These are phyloP conservation scores for Adelosebastes latens DNA, from an alignment of 2,797 vertebrate species.

Conservation along the genomic window DNA sequence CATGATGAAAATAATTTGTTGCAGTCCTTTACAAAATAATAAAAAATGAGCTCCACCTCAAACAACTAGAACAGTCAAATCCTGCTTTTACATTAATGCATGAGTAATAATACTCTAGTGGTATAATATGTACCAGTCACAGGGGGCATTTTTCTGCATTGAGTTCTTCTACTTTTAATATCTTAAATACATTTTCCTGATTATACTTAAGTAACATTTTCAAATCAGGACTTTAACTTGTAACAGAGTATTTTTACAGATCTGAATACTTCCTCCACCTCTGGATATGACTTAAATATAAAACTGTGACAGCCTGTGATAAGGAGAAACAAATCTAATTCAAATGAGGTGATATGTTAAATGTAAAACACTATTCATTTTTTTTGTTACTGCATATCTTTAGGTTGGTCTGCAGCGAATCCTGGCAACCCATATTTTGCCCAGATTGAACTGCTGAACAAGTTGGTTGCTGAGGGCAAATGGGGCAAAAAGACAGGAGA, in stretches of 20 bases:
- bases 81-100: background rate
- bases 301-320: background rate
- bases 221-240: background rate
- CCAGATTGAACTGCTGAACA: constrained; percentile 86
- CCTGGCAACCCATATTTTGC: constrained; percentile 88
- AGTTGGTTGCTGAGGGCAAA: constrained; percentile 93
- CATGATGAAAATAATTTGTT: background rate
- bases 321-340: background rate
- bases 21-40: background rate
- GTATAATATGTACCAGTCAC: background rate
- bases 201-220: no score
- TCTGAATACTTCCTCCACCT: background rate
- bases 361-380: background rate
- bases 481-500: constrained; percentile 93
- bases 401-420: constrained; percentile 90
- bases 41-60: background rate
- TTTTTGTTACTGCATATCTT: background rate
- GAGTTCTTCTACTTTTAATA: no score
- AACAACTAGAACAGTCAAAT: background rate
- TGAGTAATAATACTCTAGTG: background rate
- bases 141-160: background rate
- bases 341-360: background rate
- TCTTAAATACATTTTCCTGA: no score
- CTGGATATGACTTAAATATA: background rate
- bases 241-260: background rate